Evolutionary conservation across 2,888 invertebrate genomes (phyloP).

Genomic region (Rhogogaster chlorosoma): DNA sequence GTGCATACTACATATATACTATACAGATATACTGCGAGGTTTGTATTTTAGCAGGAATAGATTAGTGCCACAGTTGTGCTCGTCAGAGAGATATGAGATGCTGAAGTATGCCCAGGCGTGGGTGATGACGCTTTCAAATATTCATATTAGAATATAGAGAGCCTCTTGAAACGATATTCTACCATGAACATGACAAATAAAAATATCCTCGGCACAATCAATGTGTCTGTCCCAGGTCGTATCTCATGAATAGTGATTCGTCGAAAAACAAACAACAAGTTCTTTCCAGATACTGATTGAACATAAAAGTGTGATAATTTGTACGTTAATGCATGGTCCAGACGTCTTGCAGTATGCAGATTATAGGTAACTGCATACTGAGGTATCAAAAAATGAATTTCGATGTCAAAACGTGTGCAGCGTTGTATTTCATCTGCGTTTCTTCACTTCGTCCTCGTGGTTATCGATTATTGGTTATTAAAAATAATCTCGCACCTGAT

Average conservation of each 20-base stretch:
- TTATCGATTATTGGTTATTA: background rate
- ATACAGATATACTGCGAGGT: background rate
- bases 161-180: background rate
- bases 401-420: background rate
- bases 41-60: background rate
- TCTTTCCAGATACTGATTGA: background rate
- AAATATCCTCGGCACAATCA: background rate
- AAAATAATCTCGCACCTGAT: background rate
- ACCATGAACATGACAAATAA: background rate
- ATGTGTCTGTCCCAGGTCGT: background rate
- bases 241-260: slow-evolving; percentile 2
- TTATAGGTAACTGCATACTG: too few relatives aligned
- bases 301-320: background rate
- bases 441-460: background rate
- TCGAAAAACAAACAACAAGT: background rate
- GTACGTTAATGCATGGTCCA: background rate
- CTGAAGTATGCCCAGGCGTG: background rate
- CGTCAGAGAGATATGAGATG: background rate
- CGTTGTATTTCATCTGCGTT: background rate
- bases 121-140: background rate
- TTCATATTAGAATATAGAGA: slow-evolving; percentile 12
- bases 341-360: background rate
- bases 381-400: background rate
- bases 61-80: background rate
- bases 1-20: background rate